Base-by-base conservation (phyloP, 2,888 invertebrate species). In the Oithona nana region DNA sequence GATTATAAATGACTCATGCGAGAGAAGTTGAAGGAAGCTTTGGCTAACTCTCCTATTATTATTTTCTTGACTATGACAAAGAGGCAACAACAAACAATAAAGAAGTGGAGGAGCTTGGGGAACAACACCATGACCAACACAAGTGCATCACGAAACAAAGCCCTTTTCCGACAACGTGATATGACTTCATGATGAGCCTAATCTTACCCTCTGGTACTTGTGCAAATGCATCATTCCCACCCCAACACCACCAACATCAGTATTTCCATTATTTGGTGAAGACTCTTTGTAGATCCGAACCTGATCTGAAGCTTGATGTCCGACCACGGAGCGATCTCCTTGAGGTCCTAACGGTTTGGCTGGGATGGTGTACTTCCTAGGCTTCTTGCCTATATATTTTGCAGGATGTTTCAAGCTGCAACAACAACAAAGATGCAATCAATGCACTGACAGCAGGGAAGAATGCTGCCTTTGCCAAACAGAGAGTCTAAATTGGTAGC, bases 351-450 rank as follows among this genome's bases (percentile, higher is more conserved):
- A 67, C 76, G 73, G 67, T 72, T 65, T 64, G 28, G 64, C 70
- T 65, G 73, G 74, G 62, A 68, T 66, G 56, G 67, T 68, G 72
- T 74, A 69, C 71, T 75, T 66, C 71, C 77, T 68, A 79, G 78
- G 68, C 71, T 82, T 68, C 61, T 66, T 80, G 66, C 79, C 79
- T 68, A 79, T 78, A 73, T 82, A 82, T 71, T 81, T 82, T 71
- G 80, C 79, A 67, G 81, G 81, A 70, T 81, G 80, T 66, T 81
- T 77, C 71, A 83, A 75, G 75, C 82, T 83, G 70, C 30, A 74
- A 39, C 8, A 16, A 6, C 8, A 39, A 16, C 6, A 6, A 39
- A 11, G 6, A 39, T 6, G 39, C 16, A 39, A 39, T 39, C 16
- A 11, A 39, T 39, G 39, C 39, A 11, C 39, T n/a, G n/a, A n/a